phyloP scores from a whole-genome alignment of 2,797 vertebrate genomes.

The Spatula versicolor region DNA sequence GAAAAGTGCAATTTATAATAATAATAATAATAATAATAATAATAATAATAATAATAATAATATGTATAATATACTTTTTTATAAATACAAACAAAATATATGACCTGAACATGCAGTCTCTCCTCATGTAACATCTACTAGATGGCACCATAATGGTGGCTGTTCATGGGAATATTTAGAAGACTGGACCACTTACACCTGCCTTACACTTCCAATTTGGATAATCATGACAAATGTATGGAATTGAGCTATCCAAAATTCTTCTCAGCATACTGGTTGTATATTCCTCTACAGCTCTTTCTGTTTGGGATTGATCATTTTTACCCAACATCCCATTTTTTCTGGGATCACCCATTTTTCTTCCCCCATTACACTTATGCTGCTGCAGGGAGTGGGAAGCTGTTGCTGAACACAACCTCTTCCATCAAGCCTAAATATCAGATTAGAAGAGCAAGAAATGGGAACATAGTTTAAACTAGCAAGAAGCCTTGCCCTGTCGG shows the following conservation, averaged over 20 bases:
- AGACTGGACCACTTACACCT: rapidly evolving
- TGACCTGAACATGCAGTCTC: neutral
- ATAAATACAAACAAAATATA: neutral
- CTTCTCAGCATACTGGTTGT: neutral
- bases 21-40: rapidly evolving
- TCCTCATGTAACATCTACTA: neutral
- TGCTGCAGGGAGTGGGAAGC: neutral
- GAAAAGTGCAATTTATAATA: neutral
- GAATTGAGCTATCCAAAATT: neutral
- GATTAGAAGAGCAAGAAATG: neutral
- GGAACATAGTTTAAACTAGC: neutral
- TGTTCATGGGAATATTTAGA: neutral
- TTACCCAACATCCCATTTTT: neutral
- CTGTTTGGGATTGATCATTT: neutral
- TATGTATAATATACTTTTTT: neutral
- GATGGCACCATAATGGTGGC: neutral
- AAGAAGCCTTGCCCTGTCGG: neutral
- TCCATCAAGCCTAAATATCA: neutral
- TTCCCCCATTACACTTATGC: neutral
- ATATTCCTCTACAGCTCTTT: neutral
- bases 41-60: rapidly evolving
- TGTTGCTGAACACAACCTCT: neutral
- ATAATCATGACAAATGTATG: neutral
- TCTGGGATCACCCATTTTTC: neutral
- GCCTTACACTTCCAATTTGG: neutral